These are phyloP conservation scores for Astur gentilis DNA, from an alignment of 2,113 vertebrate species.

Conservation along the genomic window DNA sequence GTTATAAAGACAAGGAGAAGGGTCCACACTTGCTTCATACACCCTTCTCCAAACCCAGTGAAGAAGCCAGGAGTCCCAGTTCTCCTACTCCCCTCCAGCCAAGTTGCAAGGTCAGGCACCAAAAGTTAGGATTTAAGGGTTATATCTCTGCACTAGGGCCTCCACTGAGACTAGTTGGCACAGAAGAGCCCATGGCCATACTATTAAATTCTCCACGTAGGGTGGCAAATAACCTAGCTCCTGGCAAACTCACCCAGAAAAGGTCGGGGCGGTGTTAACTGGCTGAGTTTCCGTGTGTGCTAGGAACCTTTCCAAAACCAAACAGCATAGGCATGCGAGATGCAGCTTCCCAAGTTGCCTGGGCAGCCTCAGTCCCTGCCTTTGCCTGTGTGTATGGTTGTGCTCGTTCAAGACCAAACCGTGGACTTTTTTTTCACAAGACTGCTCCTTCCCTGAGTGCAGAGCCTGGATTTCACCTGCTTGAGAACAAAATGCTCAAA, in stretches of 20 bases:
- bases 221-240: neutral
- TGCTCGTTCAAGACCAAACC: neutral
- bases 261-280: accelerated
- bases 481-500: neutral
- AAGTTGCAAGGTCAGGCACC: neutral
- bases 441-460: neutral
- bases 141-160: neutral
- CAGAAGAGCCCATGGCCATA: neutral
- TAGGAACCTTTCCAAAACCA: neutral
- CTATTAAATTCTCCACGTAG: neutral
- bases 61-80: neutral
- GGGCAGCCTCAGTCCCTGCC: neutral
- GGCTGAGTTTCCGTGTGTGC: neutral
- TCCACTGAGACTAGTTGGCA: neutral
- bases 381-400: neutral
- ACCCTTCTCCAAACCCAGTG: neutral
- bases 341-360: neutral
- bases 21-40: neutral
- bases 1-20: neutral
- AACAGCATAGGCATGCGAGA: neutral
- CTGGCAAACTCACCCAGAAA: neutral
- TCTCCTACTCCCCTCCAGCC: neutral
- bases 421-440: neutral
- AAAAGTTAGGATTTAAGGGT: neutral
- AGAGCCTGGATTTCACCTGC: neutral